Evolutionary conservation across 2,888 invertebrate genomes (phyloP).

Genomic region (Lasioglossum zephyrum): DNA sequence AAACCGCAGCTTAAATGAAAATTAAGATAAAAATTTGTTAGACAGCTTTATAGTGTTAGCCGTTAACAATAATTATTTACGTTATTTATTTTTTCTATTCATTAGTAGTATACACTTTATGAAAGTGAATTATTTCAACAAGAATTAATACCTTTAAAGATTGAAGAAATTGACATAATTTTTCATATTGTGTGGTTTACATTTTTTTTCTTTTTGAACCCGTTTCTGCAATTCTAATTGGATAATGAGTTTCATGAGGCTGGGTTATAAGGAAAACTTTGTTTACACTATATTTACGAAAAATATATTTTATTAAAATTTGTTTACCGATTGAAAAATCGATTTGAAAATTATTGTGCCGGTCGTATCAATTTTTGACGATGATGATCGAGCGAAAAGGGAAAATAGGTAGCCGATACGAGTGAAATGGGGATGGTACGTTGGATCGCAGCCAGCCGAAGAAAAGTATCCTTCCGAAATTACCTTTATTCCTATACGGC

Average conservation of each 20-base stretch:
- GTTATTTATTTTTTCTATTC: not conserved
- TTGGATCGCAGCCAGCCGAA: slow-evolving; percentile 73
- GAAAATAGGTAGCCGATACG: slow-evolving; percentile 14
- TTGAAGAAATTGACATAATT: not conserved
- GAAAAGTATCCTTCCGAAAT: slow-evolving; percentile 65
- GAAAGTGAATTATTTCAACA: not conserved
- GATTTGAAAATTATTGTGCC: not conserved
- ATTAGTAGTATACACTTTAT: not conserved
- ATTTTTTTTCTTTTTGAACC: not conserved
- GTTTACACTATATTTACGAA: not conserved
- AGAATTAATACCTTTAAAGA: not conserved
- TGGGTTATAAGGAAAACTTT: not conserved
- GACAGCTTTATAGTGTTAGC: no score
- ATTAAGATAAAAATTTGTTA: not conserved
- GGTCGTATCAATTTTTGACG: slow-evolving; percentile 32
- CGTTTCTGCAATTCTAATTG: not conserved
- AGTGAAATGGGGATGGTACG: not conserved
- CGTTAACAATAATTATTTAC: no score
- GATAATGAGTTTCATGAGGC: not conserved
- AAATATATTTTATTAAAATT: no score
- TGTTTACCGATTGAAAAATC: no score
- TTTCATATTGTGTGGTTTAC: not conserved
- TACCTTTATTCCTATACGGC: slow-evolving; percentile 57
- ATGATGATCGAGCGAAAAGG: slow-evolving; percentile 29
- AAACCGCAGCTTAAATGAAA: not conserved